Base-by-base conservation (phyloP, 2,113 vertebrate species). In the Pituophis catenifer region DNA sequence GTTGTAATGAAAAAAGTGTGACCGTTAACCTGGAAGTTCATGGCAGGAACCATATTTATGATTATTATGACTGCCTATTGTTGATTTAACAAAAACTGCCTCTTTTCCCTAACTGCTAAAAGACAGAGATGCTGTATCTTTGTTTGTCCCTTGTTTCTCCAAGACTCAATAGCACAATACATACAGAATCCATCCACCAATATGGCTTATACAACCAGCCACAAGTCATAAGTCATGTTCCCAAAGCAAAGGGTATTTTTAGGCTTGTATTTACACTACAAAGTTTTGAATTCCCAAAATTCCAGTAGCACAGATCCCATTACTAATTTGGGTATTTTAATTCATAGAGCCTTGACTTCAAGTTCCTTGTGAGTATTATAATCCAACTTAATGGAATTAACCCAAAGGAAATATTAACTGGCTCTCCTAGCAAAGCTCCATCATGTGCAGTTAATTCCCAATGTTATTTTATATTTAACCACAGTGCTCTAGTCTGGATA, bases 401-500 rank as follows among this genome's bases (percentile, higher is more conserved):
- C 8, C 1, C 11, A 33, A 62, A 92, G 4, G 92, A 89, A 50
- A 26, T 89, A 88, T 85, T 54, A 81, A 59, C 9, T 92, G 11
- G 94, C 75, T 4, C 11, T 26, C 92, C 33, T 94, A 92, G 89
- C 53, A 93, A 44, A 33, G 89, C 95, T 95, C 90, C 92, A 44
- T 93, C 38, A 91, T 86, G 87, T 81, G 50, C 48, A 94, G 93
- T 92, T 96, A 94, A 90, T 94, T 94, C 24, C 70, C 88, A 94
- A 44, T 59, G 87, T 94, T 91, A 93, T 95, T 97, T 96, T 86
- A 88, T 15, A 93, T 94, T 44, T 65, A 94, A 96, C 50, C 91
- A 95, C 94, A 95, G 91, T 95, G 93, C 55, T 91, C 33, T 75
- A 92, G 50, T 38, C 89, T 91, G 88, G 92, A 94, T 65, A 87